Conservation (phyloP, 2,888 invertebrate genomes). For the Drosophila vallismaia region DNA sequence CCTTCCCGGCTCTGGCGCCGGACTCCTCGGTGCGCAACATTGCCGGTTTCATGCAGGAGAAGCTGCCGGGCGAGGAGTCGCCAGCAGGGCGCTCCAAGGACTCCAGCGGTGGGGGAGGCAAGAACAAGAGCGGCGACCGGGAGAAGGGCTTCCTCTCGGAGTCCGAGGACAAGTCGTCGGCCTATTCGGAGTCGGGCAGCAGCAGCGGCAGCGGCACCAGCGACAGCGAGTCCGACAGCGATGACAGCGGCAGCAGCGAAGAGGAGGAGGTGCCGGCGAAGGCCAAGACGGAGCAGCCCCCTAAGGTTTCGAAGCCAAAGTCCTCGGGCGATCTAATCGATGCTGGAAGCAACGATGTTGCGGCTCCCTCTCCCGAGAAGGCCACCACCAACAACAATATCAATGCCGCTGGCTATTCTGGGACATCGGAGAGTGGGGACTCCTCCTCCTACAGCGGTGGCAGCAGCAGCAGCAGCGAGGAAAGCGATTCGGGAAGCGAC, state of each 20-base stretch:
- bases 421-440: slow-evolving; percentile 79
- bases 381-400: slow-evolving; percentile 34
- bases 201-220: slow-evolving; percentile 55
- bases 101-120: slow-evolving; percentile 7
- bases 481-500: slow-evolving; percentile 51
- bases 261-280: slow-evolving; percentile 13
- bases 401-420: slow-evolving; percentile 47
- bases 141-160: slow-evolving; percentile 87
- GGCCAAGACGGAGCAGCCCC: slow-evolving; percentile 23
- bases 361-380: not conserved
- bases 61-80: slow-evolving; percentile 78
- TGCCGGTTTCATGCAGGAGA: slow-evolving; percentile 81
- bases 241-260: slow-evolving; percentile 24
- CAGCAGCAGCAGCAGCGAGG: slow-evolving; percentile 18
- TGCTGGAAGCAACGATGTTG: slow-evolving; percentile 12
- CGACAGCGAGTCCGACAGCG: slow-evolving; percentile 49
- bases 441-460: slow-evolving; percentile 72
- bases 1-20: slow-evolving; percentile 90
- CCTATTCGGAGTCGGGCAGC: slow-evolving; percentile 77
- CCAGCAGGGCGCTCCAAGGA: slow-evolving; percentile 34
- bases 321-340: slow-evolving; percentile 30
- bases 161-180: slow-evolving; percentile 82
- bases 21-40: slow-evolving; percentile 92
- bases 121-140: slow-evolving; percentile 55
- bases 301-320: slow-evolving; percentile 5